Conservation (phyloP, 2,888 invertebrate genomes). For the Crematogaster levior region DNA sequence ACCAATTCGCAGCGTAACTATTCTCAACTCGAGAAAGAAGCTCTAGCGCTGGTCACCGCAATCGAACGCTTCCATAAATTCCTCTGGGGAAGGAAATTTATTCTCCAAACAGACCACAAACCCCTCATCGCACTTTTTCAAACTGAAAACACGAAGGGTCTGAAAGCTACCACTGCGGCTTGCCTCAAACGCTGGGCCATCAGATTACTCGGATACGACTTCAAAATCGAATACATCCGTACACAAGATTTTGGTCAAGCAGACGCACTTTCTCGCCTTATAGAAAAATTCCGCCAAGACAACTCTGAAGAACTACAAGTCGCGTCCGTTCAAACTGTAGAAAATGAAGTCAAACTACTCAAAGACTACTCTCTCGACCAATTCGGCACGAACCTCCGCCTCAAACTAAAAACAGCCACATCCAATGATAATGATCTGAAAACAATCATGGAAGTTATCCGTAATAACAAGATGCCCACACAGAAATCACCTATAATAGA, state of each 20-base stretch:
- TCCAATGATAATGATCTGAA: neutral
- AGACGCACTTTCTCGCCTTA: neutral
- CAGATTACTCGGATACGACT: neutral
- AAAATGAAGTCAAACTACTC: neutral
- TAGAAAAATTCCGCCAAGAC: neutral
- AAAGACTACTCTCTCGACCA: neutral
- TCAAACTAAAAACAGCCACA: neutral
- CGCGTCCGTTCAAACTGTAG: neutral
- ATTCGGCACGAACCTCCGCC: neutral
- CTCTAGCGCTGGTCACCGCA: too few relatives aligned
- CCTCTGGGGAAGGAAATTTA: neutral
- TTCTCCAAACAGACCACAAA: neutral
- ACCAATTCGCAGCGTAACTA: neutral
- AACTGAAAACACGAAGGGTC: neutral
- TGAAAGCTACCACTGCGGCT: neutral
- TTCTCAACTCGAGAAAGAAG: too few relatives aligned
- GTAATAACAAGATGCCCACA: neutral
- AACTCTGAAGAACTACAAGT: neutral
- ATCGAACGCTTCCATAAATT: slow-evolving; percentile 1
- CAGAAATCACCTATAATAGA: neutral
- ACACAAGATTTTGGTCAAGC: neutral
- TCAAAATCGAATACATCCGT: neutral
- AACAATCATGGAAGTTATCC: neutral
- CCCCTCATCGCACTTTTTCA: neutral
- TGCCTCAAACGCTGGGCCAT: slow-evolving; percentile 2